A percentile compares a stretch with the other conserved stretches of the same genome.
phyloP scores from a whole-genome alignment of 2,797 vertebrate species.

The Setipinna tenuifilis region DNA sequence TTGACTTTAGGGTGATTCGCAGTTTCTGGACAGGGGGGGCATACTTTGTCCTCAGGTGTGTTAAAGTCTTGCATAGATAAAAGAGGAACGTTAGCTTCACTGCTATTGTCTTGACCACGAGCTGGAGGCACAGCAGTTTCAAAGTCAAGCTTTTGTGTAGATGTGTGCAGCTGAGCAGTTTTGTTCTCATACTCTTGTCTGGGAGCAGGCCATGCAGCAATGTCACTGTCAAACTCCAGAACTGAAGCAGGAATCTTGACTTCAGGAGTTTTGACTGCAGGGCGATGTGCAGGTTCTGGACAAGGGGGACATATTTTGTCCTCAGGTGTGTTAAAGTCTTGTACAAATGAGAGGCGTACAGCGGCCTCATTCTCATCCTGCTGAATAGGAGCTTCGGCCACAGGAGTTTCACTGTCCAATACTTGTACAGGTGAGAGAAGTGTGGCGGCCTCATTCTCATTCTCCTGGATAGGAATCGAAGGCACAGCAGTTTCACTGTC shows the following conservation, averaged over 20 bases:
- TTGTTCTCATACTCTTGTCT: no score
- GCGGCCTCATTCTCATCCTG: background rate
- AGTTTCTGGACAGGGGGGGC: no score
- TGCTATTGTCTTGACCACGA: no score
- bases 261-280: no score
- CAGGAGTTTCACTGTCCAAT: background rate
- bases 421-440: background rate
- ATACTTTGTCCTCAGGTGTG: no score
- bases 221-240: background rate
- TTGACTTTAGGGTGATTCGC: no score
- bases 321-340: background rate
- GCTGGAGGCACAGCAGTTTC: background rate
- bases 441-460: background rate
- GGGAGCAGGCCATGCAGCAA: background rate
- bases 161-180: background rate
- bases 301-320: no score
- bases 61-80: no score
- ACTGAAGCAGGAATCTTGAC: background rate
- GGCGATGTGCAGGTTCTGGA: no score
- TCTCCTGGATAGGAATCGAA: background rate
- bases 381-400: background rate
- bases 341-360: background rate
- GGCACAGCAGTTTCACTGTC: background rate
- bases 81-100: no score
- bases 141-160: background rate